phyloP scores from a whole-genome alignment of 2,888 invertebrate genomes.

The Ernsta delagoae region DNA sequence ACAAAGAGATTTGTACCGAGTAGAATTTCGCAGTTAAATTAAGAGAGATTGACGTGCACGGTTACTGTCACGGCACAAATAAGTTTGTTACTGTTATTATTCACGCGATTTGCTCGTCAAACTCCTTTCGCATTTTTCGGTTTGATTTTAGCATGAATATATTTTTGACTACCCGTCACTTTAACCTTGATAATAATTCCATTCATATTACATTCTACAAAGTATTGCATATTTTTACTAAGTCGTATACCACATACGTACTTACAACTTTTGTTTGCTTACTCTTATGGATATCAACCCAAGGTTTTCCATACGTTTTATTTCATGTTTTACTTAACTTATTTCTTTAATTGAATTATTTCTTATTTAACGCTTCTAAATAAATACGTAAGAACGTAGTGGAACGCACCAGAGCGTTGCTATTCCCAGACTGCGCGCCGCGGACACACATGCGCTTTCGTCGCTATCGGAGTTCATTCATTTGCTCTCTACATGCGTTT shows the following conservation, averaged over 20 bases:
- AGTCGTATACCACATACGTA: too few species aligned
- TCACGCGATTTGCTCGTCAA: slow-evolving; percentile 8
- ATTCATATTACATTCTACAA: too few species aligned
- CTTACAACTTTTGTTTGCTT: too few species aligned
- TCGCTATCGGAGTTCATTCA: slow-evolving; percentile 32
- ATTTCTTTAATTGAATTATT: too few species aligned
- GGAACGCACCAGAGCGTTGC: slow-evolving; percentile 37
- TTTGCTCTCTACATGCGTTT: slow-evolving; percentile 24
- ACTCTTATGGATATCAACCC: too few species aligned
- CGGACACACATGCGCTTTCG: slow-evolving; percentile 41
- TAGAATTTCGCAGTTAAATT: neutral
- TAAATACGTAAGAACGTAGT: neutral
- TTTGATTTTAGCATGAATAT: neutral
- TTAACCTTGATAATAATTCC: neutral
- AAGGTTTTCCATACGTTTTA: too few species aligned
- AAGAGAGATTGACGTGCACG: neutral
- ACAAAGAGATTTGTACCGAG: neutral
- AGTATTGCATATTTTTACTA: too few species aligned
- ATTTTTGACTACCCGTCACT: neutral
- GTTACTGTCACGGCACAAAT: slow-evolving; percentile 5
- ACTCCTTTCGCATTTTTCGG: neutral
- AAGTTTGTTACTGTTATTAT: neutral
- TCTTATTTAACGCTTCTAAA: too few species aligned
- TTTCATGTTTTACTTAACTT: neutral
- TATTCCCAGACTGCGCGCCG: slow-evolving; percentile 46